Conservation (phyloP, 2,888 invertebrate genomes). For the Meandrusa payeni region DNA sequence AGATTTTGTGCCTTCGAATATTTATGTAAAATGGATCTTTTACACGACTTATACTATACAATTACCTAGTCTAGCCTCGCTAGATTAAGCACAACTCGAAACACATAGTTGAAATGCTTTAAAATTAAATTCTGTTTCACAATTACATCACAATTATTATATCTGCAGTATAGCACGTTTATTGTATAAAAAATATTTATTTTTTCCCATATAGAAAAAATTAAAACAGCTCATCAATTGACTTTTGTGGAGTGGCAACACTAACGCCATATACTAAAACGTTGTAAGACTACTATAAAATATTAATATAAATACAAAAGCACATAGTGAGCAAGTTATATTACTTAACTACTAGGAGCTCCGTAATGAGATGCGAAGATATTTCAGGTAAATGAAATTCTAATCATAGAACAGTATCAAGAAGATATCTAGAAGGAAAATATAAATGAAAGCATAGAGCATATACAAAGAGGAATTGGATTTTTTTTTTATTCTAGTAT, state of each 20-base stretch:
- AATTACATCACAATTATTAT: conserved; percentile 73
- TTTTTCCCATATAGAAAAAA: conserved; percentile 47
- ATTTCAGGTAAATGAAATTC: too few species aligned
- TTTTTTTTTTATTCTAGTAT: too few species aligned
- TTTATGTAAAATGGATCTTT: conserved; percentile 50
- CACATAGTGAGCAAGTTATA: conserved; percentile 67
- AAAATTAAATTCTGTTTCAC: conserved; percentile 81
- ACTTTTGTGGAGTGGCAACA: conserved; percentile 56
- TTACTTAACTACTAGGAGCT: conserved; percentile 47
- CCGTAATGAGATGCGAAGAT: conserved; percentile 50
- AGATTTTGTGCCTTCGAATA: conserved; percentile 53
- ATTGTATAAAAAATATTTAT: conserved; percentile 64
- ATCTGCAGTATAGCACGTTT: conserved; percentile 64
- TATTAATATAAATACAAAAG: conserved; percentile 65
- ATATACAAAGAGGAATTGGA: too few species aligned
- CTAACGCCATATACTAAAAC: conserved; percentile 38
- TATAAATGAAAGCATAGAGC: too few species aligned
- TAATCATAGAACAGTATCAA: conserved; percentile 16
- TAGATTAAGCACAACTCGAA: conserved; percentile 72
- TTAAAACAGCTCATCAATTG: conserved; percentile 67
- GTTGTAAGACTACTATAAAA: conserved; percentile 48
- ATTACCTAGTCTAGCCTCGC: conserved; percentile 70
- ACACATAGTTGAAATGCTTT: conserved; percentile 72
- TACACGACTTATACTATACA: conserved; percentile 50
- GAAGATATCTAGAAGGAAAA: conserved; percentile 25